A percentile compares a stretch with the other conserved stretches of the same genome.
Evolutionary conservation across 2,797 vertebrate species (phyloP).

Genomic region (Myotis myotis): DNA sequence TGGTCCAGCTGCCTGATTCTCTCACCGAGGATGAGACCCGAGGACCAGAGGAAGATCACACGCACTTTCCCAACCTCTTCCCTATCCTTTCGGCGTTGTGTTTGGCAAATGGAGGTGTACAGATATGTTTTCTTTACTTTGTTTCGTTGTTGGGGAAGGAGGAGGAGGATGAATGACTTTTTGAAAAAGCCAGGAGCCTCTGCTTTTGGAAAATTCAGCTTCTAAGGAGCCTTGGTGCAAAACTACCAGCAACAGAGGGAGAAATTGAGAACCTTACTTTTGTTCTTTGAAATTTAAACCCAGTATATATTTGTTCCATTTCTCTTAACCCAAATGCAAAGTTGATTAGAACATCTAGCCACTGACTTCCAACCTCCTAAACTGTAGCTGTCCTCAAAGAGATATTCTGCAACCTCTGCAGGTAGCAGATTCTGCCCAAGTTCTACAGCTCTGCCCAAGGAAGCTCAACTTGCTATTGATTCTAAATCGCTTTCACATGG

Average conservation of each 20-base stretch:
- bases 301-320: not conserved
- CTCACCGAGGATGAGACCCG: not conserved
- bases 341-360: not conserved
- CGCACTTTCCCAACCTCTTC: not conserved
- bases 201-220: not conserved
- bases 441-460: not conserved
- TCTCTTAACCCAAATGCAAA: conserved; percentile 36
- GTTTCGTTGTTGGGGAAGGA: not conserved
- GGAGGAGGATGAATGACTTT: not conserved
- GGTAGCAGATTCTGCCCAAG: not conserved
- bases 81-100: not conserved
- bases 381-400: not conserved
- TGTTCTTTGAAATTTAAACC: conserved; percentile 19
- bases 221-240: not conserved
- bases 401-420: not conserved
- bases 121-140: not conserved
- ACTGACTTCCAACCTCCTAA: not conserved
- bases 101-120: not conserved
- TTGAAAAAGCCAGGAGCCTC: not conserved
- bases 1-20: not conserved
- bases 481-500: conserved; percentile 8
- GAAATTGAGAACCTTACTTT: not conserved
- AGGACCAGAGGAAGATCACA: not conserved
- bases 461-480: not conserved
- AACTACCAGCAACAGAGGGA: not conserved